Conservation (phyloP, 2,797 vertebrate species). For the Balearica regulorum region DNA sequence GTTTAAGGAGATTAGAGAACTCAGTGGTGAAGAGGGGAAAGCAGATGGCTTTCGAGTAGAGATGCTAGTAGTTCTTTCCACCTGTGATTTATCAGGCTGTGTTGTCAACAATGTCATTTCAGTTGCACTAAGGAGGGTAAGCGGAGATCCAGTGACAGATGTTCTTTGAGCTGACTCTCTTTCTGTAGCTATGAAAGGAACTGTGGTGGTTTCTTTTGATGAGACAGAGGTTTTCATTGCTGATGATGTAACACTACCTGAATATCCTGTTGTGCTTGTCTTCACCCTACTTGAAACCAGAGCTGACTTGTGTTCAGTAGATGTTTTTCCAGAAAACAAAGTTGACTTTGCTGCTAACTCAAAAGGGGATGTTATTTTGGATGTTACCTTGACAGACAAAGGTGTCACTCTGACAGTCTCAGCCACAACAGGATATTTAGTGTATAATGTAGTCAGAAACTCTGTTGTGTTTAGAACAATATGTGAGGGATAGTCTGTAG, state of each 20-base stretch:
- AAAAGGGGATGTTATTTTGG: neutral
- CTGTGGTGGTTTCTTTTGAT: neutral
- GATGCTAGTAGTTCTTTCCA: neutral
- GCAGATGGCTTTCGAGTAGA: neutral
- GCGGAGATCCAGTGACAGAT: neutral
- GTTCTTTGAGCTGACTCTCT: neutral
- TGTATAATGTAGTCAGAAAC: conserved; percentile 33
- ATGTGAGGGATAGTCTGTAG: neutral
- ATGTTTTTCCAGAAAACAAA: neutral
- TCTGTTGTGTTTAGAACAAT: conserved; percentile 35
- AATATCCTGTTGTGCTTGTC: neutral
- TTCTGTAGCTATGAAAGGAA: neutral
- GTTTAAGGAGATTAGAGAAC: neutral
- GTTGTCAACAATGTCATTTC: neutral
- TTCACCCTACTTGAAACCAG: neutral
- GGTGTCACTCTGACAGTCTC: conserved; percentile 51
- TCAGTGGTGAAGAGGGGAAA: neutral
- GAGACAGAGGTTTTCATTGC: neutral
- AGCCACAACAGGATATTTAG: neutral
- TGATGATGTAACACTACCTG: neutral
- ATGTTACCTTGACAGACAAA: conserved; percentile 17
- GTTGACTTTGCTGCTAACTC: neutral
- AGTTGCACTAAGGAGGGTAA: neutral
- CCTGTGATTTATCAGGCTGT: neutral
- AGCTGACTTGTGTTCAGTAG: neutral